A percentile compares a stretch with the other conserved stretches of the same genome.
These are phyloP conservation scores for Ceraclea dissimilis DNA, from an alignment of 2,888 invertebrate genomes.

Conservation along the genomic window DNA sequence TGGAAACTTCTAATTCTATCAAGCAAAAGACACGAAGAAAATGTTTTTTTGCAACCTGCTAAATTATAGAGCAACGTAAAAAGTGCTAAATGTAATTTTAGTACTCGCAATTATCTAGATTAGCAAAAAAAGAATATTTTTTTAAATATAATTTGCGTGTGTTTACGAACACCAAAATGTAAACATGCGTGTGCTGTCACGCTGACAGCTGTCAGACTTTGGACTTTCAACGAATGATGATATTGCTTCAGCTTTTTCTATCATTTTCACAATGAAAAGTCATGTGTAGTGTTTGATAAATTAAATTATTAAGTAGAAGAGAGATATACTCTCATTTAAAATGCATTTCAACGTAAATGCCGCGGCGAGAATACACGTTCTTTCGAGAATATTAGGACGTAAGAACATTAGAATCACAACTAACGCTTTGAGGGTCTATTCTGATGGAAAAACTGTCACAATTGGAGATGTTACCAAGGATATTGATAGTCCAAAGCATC, in stretches of 20 bases:
- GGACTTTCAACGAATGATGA: constrained; percentile 5
- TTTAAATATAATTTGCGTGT: too few relatives aligned
- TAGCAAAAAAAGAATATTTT: too few relatives aligned
- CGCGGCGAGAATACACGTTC: constrained; percentile 43
- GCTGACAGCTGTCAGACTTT: constrained; percentile 9
- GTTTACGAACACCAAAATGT: neutral
- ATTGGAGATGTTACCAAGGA: constrained; percentile 69
- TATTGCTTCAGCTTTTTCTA: neutral
- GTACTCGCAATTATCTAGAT: too few relatives aligned
- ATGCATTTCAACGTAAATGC: constrained; percentile 25
- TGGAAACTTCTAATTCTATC: too few relatives aligned
- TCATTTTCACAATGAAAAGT: too few relatives aligned
- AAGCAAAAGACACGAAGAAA: too few relatives aligned
- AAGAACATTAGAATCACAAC: constrained; percentile 37
- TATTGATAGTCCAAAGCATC: constrained; percentile 50
- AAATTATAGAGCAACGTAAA: too few relatives aligned
- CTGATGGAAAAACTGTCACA: constrained; percentile 50
- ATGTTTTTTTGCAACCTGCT: too few relatives aligned
- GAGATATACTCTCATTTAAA: neutral
- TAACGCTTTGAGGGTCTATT: constrained; percentile 41
- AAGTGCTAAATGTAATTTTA: too few relatives aligned
- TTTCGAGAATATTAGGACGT: constrained; percentile 43
- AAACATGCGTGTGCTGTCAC: neutral
- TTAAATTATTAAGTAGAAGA: too few relatives aligned
- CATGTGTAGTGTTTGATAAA: too few relatives aligned